A percentile compares a stretch with the other conserved stretches of the same genome.
Evolutionary conservation across 2,113 vertebrate species (phyloP).

Genomic region (Microtus oregoni): DNA sequence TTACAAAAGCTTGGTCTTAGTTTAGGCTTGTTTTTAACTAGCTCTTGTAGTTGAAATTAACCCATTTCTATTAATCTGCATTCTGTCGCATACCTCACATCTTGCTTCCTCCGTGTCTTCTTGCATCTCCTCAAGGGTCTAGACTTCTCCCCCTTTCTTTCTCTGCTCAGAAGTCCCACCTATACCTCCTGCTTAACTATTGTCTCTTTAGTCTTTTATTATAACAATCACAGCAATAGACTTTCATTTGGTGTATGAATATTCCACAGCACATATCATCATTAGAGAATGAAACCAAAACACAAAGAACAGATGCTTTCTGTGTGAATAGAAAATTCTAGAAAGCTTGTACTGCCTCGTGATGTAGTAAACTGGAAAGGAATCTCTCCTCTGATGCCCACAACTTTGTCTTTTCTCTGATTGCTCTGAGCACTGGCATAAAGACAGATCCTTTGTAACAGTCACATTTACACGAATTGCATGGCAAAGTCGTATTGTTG

Average conservation of each 20-base stretch:
- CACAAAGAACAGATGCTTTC: slow-evolving; percentile 20
- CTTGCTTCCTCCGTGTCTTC: neutral
- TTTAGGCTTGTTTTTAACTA: neutral
- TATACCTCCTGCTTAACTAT: neutral
- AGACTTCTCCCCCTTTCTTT: neutral
- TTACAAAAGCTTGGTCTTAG: neutral
- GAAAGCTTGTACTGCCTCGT: slow-evolving; percentile 66
- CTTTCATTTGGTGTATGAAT: neutral
- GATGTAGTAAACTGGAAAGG: neutral
- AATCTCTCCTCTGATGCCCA: slow-evolving; percentile 52
- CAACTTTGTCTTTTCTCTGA: slow-evolving; percentile 40
- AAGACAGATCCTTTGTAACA: slow-evolving; percentile 59
- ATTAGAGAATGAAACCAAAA: slow-evolving; percentile 32
- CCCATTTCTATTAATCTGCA: neutral
- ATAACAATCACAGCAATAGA: neutral
- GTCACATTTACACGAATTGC: slow-evolving; percentile 67
- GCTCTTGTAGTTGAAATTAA: neutral
- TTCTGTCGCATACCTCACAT: neutral
- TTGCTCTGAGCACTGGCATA: slow-evolving; percentile 15
- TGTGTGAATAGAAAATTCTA: slow-evolving; percentile 61
- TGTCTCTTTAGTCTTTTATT: neutral
- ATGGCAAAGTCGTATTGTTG: slow-evolving; percentile 71
- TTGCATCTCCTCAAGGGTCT: neutral
- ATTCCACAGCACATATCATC: neutral
- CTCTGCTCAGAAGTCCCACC: neutral